A percentile compares a stretch with the other conserved stretches of the same genome.
Evolutionary conservation across 2,113 vertebrate species (phyloP).

Genomic region (Polypterus senegalus): DNA sequence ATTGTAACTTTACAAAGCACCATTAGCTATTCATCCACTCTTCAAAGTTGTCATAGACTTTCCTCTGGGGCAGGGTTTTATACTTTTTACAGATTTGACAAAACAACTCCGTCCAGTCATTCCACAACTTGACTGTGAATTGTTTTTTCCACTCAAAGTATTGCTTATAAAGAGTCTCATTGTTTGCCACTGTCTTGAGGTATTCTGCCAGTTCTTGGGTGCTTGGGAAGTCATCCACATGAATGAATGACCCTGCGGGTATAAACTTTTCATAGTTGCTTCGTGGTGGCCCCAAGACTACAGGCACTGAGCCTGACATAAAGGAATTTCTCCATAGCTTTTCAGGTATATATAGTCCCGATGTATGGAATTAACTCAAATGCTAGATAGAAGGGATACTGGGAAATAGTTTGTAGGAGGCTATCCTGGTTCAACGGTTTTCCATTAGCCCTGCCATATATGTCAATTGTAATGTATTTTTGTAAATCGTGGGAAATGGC

Average conservation of each 20-base stretch:
- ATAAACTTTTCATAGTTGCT: conserved; percentile 41
- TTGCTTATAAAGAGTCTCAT: conserved; percentile 25
- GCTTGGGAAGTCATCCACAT: conserved; percentile 45
- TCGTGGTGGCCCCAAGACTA: conserved; percentile 49
- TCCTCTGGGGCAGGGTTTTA: conserved; percentile 30
- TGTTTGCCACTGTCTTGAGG: conserved; percentile 30
- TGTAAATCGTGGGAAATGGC: conserved; percentile 37
- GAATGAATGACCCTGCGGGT: conserved; percentile 55
- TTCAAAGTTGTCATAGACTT: conserved; percentile 50
- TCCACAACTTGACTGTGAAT: conserved; percentile 24
- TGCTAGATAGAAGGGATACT: conserved; percentile 59
- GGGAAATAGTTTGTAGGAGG: conserved; percentile 19
- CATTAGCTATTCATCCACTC: conserved; percentile 47
- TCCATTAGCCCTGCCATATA: conserved; percentile 41
- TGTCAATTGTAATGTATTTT: conserved; percentile 37
- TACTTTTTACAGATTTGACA: conserved; percentile 51
- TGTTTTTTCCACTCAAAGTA: conserved; percentile 46
- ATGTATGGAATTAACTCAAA: conserved; percentile 60
- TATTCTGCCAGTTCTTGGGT: conserved; percentile 28
- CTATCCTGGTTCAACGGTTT: conserved; percentile 34
- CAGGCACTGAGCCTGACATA: conserved; percentile 30
- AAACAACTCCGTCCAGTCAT: conserved; percentile 33
- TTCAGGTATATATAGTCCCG: conserved; percentile 58
- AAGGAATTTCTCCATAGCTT: conserved; percentile 58
- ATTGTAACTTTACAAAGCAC: background rate